A percentile compares a stretch with the other conserved stretches of the same genome.
Evolutionary conservation across 2,888 invertebrate species (phyloP).

Genomic region (Drosophila buzzatii): DNA sequence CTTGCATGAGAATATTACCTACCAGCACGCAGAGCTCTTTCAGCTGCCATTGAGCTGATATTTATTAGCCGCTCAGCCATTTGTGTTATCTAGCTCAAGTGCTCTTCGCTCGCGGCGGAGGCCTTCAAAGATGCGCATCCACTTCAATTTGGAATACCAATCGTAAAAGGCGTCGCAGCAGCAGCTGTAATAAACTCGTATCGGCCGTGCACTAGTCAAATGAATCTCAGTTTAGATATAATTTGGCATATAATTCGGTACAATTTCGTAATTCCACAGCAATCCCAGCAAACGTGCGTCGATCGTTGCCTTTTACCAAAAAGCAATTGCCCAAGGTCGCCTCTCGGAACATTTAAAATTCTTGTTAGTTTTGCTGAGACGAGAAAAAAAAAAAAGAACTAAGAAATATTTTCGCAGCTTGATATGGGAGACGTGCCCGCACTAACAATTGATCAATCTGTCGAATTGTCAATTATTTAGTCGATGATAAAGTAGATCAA

Average conservation of each 20-base stretch:
- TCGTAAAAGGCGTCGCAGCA: background rate
- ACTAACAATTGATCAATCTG: constrained; percentile 75
- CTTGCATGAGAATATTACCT: background rate
- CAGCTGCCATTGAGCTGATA: background rate
- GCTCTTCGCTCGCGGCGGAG: constrained; percentile 6
- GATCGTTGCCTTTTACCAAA: constrained; percentile 44
- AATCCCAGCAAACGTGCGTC: constrained; percentile 20
- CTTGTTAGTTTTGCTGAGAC: constrained; percentile 39
- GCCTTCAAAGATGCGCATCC: constrained; percentile 37
- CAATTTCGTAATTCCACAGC: constrained; percentile 20
- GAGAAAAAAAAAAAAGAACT: constrained; percentile 28
- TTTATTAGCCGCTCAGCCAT: constrained; percentile 11
- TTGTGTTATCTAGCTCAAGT: constrained; percentile 6
- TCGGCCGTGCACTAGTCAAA: constrained; percentile 24
- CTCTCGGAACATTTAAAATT: constrained; percentile 51
- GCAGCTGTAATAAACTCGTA: constrained; percentile 7
- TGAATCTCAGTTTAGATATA: constrained; percentile 15
- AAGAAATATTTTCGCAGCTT: constrained; percentile 32
- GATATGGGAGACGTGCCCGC: constrained; percentile 64
- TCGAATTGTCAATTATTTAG: constrained; percentile 67
- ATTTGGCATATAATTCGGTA: constrained; percentile 24
- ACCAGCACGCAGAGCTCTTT: background rate
- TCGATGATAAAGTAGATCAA: constrained; percentile 19
- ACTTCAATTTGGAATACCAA: constrained; percentile 13
- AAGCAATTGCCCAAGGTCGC: constrained; percentile 43